Conservation (phyloP, 2,113 vertebrate species). For the Hyperoodon ampullatus region DNA sequence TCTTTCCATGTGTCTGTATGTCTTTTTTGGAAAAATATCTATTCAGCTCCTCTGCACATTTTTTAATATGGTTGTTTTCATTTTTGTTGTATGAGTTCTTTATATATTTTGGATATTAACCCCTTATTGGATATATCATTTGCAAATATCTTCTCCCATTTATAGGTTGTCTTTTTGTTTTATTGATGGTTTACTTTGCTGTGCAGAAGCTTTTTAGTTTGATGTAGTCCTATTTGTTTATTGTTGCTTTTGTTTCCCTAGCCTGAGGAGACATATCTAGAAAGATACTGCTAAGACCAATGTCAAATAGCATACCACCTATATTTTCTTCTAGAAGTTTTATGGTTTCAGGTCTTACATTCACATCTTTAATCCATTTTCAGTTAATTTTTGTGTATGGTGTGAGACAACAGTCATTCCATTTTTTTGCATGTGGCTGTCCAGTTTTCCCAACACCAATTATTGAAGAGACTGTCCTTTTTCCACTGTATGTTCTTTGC, state of each 20-base stretch:
- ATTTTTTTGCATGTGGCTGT: not conserved
- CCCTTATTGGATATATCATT: not conserved
- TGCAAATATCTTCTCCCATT: not conserved
- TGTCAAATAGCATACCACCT: not conserved
- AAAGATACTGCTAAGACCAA: not conserved
- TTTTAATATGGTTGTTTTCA: not conserved
- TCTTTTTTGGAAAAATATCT: not conserved
- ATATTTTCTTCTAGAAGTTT: not conserved
- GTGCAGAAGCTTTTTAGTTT: not conserved
- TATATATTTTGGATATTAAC: not conserved
- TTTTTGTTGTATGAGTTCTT: not conserved
- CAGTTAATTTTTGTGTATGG: not conserved
- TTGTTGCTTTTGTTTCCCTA: not conserved
- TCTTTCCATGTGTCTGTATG: not conserved
- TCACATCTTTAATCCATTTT: not conserved
- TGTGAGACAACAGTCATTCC: not conserved
- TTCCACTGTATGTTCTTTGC: not conserved
- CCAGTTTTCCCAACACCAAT: not conserved
- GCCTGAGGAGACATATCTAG: not conserved
- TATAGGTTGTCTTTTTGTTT: not conserved
- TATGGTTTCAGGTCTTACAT: not conserved
- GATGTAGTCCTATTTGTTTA: not conserved
- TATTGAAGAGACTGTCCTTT: not conserved
- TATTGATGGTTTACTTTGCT: not conserved
- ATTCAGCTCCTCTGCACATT: not conserved